Evolutionary conservation across 2,113 vertebrate species (phyloP).

Genomic region (Dasyornis broadbenti): DNA sequence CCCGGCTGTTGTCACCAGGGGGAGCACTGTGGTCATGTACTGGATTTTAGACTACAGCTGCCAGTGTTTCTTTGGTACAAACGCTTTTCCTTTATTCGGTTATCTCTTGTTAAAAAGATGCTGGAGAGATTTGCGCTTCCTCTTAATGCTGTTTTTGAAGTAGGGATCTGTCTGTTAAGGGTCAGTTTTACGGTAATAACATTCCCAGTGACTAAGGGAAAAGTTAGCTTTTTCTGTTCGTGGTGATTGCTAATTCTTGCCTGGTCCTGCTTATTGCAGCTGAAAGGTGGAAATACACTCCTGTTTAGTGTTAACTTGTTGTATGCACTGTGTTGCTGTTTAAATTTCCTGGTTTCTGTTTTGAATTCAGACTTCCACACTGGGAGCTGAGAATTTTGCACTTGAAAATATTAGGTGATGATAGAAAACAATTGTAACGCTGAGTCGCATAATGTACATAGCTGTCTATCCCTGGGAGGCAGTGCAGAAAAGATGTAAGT

Average conservation of each 20-base stretch:
- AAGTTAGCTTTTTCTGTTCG: background rate
- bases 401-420: background rate
- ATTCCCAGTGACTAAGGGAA: background rate
- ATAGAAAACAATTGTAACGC: background rate
- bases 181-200: background rate
- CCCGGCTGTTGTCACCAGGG: slow-evolving; percentile 14
- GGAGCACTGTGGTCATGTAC: background rate
- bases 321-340: background rate
- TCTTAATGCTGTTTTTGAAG: background rate
- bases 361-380: background rate
- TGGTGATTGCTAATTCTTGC: background rate
- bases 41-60: background rate
- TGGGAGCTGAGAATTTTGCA: background rate
- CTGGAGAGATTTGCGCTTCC: background rate
- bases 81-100: background rate
- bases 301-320: background rate
- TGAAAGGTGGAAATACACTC: background rate
- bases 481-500: background rate
- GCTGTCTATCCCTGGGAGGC: background rate
- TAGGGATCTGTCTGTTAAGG: background rate
- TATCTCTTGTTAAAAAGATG: background rate
- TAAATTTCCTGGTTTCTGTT: background rate
- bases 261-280: background rate
- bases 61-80: accelerated
- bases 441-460: background rate